Percentiles rank a stretch among this genome's conserved stretches.
phyloP scores from a whole-genome alignment of 2,113 vertebrate species.

The Rhipidura dahli region DNA sequence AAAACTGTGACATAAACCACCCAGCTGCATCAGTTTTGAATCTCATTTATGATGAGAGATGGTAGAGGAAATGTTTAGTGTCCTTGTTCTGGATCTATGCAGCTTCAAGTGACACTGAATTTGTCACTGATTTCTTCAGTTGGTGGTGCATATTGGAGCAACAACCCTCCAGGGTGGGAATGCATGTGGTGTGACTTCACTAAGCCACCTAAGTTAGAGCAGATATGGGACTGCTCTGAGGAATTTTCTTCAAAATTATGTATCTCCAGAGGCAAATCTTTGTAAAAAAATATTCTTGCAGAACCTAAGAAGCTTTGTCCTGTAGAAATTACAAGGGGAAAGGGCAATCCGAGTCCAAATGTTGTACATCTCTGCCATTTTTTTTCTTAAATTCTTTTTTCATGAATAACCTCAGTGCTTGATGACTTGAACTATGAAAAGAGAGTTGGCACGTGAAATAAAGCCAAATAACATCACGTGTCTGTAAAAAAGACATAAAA shows the following conservation, averaged over 20 bases:
- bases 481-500: background rate
- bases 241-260: background rate
- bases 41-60: background rate
- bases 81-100: background rate
- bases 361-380: background rate
- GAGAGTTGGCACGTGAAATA: background rate
- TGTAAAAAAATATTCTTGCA: background rate
- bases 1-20: background rate
- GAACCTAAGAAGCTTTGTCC: background rate
- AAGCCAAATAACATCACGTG: accelerated
- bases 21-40: background rate
- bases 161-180: accelerated
- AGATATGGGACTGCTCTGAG: background rate
- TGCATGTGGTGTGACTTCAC: accelerated
- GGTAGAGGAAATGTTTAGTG: background rate
- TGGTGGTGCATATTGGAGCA: background rate
- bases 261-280: background rate
- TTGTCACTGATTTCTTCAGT: background rate
- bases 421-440: background rate
- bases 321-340: background rate
- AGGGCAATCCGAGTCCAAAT: background rate
- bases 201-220: background rate
- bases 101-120: background rate
- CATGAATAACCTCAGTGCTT: background rate
- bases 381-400: background rate